phyloP scores from a whole-genome alignment of 2,888 invertebrate species.

The Neocrepidodera transversa region DNA sequence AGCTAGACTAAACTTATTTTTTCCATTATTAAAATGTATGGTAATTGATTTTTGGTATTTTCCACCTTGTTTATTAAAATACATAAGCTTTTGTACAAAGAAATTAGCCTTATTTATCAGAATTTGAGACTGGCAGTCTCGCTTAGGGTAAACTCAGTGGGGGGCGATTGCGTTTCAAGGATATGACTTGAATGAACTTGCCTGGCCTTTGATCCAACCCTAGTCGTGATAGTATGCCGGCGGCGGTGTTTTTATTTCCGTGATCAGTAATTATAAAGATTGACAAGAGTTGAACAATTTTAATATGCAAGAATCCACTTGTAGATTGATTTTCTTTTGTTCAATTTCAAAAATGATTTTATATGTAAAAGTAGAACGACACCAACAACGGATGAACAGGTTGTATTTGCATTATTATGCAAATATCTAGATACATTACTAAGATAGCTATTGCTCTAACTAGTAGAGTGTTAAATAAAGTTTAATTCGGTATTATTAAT shows the following conservation, averaged over 20 bases:
- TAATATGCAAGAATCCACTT: neutral
- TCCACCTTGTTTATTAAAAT: too few relatives aligned
- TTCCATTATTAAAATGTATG: too few relatives aligned
- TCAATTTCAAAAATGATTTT: conserved; percentile 8
- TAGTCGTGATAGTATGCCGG: conserved; percentile 20
- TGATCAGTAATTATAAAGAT: conserved; percentile 18
- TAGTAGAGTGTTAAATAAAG: conserved; percentile 1
- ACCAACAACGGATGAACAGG: conserved; percentile 23
- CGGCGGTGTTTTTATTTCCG: conserved; percentile 22
- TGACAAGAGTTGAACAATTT: neutral
- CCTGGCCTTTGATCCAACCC: conserved; percentile 38
- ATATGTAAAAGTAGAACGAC: conserved; percentile 1
- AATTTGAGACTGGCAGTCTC: conserved; percentile 33
- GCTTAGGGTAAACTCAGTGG: conserved; percentile 40
- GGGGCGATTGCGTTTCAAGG: conserved; percentile 40
- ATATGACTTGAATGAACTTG: conserved; percentile 49
- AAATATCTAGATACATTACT: neutral
- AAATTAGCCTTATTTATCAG: conserved; percentile 7
- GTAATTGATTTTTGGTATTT: too few relatives aligned
- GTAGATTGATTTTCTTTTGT: conserved; percentile 27
- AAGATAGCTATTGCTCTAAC: neutral
- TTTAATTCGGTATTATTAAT: conserved; percentile 2
- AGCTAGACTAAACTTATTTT: too few relatives aligned
- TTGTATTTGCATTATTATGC: conserved; percentile 22
- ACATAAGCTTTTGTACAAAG: too few relatives aligned